Evolutionary conservation across 2,888 invertebrate genomes (phyloP).

Genomic region (Lysandra coridon): DNA sequence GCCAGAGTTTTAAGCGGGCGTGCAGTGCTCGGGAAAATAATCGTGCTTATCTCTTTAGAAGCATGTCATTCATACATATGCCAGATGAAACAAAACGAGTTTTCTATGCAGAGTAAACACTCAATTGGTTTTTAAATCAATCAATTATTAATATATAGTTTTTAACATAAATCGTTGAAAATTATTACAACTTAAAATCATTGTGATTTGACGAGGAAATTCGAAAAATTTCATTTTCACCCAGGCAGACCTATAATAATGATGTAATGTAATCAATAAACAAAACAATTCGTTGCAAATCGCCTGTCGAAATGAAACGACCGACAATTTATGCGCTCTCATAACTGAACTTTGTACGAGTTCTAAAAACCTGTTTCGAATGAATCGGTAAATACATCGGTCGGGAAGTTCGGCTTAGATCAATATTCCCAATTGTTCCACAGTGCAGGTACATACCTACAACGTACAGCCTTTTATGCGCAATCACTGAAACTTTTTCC

Average conservation of each 20-base stretch:
- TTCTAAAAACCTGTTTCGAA: conserved; percentile 9
- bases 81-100: neutral
- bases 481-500: conserved; percentile 1
- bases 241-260: no score
- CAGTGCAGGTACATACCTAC: neutral
- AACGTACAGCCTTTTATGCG: neutral
- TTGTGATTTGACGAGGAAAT: no score
- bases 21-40: neutral
- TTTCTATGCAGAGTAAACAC: neutral
- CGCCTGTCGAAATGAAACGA: neutral
- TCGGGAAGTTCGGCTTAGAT: neutral
- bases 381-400: neutral
- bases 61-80: neutral
- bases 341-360: neutral
- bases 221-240: no score
- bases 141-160: no score
- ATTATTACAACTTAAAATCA: no score
- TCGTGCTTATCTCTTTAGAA: neutral
- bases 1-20: neutral
- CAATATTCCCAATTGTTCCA: conserved; percentile 18
- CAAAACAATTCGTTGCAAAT: neutral
- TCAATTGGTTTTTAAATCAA: neutral
- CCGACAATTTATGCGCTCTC: neutral
- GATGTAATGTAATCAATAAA: no score
- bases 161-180: no score